Percentiles rank a stretch among this genome's conserved stretches.
These are phyloP conservation scores for Amphipoea lucens DNA, from an alignment of 2,888 invertebrate species.

Conservation along the genomic window DNA sequence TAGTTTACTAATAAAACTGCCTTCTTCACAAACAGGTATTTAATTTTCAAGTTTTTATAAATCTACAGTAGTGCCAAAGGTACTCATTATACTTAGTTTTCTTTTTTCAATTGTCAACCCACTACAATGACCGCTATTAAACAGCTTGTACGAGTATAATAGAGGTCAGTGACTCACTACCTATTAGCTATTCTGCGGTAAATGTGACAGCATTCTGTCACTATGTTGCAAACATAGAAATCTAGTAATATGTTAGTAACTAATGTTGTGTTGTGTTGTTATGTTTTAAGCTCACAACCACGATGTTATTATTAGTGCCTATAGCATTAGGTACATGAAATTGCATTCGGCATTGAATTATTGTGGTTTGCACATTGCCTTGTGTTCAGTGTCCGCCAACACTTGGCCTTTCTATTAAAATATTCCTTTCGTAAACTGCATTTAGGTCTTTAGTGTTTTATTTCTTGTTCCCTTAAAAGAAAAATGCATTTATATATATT, in stretches of 20 bases:
- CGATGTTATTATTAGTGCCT: constrained; percentile 9
- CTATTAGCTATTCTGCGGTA: not conserved
- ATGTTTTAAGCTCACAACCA: not conserved
- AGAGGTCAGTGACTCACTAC: too few species aligned
- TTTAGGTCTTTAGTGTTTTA: not conserved
- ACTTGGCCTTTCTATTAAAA: constrained; percentile 36
- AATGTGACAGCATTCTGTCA: not conserved
- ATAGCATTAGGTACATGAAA: constrained; percentile 16
- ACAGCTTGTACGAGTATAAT: too few species aligned
- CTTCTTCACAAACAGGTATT: not conserved
- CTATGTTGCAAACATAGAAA: not conserved
- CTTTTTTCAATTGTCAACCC: too few species aligned
- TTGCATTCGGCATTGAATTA: constrained; percentile 48
- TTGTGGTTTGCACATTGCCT: constrained; percentile 44
- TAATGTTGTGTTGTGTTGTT: not conserved
- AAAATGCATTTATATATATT: constrained; percentile 57
- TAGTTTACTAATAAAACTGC: not conserved
- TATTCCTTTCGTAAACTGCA: constrained; percentile 2
- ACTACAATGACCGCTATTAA: too few species aligned
- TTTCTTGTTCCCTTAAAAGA: not conserved
- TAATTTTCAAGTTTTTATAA: not conserved
- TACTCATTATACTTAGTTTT: too few species aligned
- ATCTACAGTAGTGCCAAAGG: not conserved
- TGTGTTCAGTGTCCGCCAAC: constrained; percentile 14
- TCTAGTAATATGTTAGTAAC: not conserved